These are phyloP conservation scores for Meloe dianella DNA, from an alignment of 2,888 invertebrate species.

Conservation along the genomic window DNA sequence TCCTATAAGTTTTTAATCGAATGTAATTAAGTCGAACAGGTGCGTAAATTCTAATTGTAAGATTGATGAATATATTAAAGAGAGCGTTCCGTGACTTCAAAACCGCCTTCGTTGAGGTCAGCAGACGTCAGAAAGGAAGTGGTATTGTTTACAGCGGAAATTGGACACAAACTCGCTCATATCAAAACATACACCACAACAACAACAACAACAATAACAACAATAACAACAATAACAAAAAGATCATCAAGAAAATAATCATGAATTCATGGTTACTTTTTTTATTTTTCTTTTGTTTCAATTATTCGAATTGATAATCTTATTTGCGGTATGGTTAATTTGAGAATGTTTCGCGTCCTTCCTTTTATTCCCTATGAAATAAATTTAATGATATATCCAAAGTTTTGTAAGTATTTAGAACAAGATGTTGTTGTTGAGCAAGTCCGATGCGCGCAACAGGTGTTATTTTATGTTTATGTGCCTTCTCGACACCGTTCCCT, in stretches of 20 bases:
- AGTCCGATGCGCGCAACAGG: constrained; percentile 29
- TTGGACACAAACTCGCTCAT: constrained; percentile 7
- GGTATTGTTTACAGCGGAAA: constrained; percentile 17
- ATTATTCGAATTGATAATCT: neutral
- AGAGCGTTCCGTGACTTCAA: neutral
- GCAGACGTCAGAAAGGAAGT: constrained; percentile 18
- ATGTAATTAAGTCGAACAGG: constrained; percentile 4
- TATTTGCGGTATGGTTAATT: constrained; percentile 2
- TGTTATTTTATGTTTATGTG: constrained; percentile 28
- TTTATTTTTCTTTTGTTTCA: neutral
- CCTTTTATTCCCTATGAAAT: constrained; percentile 14
- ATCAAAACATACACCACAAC: neutral
- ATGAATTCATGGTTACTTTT: no score
- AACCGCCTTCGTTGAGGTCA: constrained; percentile 9
- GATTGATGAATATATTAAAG: constrained; percentile 3
- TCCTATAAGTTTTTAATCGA: neutral
- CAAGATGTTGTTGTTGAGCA: constrained; percentile 32
- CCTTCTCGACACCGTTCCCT: constrained; percentile 18
- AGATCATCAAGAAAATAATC: neutral
- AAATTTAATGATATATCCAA: constrained; percentile 32
- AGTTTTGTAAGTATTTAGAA: constrained; percentile 26
- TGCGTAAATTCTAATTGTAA: constrained; percentile 8
- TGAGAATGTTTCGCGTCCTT: constrained; percentile 10
- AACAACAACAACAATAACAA: neutral
- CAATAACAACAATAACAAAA: neutral